Base-by-base conservation (phyloP, 2,888 invertebrate genomes). In the Alentia gelatinosa region DNA sequence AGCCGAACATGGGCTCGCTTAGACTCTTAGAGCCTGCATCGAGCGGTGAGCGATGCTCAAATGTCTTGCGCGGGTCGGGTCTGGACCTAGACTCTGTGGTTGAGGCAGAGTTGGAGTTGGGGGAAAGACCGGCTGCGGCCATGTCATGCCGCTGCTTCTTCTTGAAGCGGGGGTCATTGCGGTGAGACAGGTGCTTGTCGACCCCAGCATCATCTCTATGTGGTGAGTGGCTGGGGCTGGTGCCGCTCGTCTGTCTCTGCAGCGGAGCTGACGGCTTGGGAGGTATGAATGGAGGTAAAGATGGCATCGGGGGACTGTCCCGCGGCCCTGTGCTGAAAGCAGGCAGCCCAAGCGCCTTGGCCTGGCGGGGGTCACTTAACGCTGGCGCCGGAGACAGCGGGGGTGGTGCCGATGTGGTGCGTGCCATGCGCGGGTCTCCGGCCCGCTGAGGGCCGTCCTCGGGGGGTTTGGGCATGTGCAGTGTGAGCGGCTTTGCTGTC, bases 141-240 rank as follows among this genome's bases (percentile, higher is more conserved):
- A n/a, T 26, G 0, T 40, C 83, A 63, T n/a, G 19, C 75, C 89
- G 91, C 92, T 91, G 91, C 94, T 94, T 93, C 89, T 95, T 94
- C 91, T 95, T 95, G 91, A 96, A 95, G 40, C 96, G 93, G 1
- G 96, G 96, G 93, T 96, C 96, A 93, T 95, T 95, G 79, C 95
- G 84, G 33, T 92, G 91, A 1, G 90, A 89, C 37, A 91, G 47
- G 12, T 74, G 74, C 75, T 75, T 26, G n/a, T 90, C 42, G 7
- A 0, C 30, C 23, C 42, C 42, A 4, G 12, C 9, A 47, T 86
- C 86, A 1, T 35, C 79, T 3, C 79, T 9, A 30, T 50, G 42
- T 5, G 86, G 86, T 1, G 83, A 83, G 39, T 35, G 83, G 23
- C 86, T 42, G n/a, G 86, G 42, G 1, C 26, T 26, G 19, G 42